A percentile compares a stretch with the other conserved stretches of the same genome.
Evolutionary conservation across 1,140 invertebrate species (phyloP).

Genomic region (Trichonephila clavata): DNA sequence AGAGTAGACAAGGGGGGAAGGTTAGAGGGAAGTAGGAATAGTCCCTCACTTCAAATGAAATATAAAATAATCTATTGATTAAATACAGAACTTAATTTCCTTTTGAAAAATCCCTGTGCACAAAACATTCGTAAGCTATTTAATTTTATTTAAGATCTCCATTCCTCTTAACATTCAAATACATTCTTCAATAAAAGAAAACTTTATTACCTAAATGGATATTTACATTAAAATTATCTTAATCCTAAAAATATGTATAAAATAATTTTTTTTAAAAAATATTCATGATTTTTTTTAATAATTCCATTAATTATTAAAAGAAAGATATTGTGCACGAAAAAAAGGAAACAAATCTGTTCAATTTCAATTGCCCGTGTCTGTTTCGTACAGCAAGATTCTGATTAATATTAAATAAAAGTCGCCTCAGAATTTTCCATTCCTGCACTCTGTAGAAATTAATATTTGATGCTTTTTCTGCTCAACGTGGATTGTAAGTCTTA

Average conservation of each 20-base stretch:
- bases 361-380: background rate
- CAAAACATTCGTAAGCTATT: no score
- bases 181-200: background rate
- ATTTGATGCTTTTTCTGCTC: constrained; percentile 20
- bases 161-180: no score
- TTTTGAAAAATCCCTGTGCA: no score
- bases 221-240: background rate
- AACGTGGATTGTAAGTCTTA: background rate
- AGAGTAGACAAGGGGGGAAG: no score
- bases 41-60: no score
- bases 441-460: constrained; percentile 5
- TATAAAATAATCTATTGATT: no score
- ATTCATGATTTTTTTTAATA: background rate
- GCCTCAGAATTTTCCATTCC: background rate
- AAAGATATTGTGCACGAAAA: background rate
- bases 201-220: background rate
- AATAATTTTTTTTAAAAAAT: background rate
- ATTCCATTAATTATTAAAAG: background rate
- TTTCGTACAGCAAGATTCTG: background rate
- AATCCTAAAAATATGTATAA: background rate
- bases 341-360: background rate
- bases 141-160: no score
- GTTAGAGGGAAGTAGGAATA: no score
- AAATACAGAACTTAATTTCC: no score
- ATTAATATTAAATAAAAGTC: constrained; percentile 55